Conservation (phyloP, 2,113 vertebrate genomes). For the Hepsetus odoe region DNA sequence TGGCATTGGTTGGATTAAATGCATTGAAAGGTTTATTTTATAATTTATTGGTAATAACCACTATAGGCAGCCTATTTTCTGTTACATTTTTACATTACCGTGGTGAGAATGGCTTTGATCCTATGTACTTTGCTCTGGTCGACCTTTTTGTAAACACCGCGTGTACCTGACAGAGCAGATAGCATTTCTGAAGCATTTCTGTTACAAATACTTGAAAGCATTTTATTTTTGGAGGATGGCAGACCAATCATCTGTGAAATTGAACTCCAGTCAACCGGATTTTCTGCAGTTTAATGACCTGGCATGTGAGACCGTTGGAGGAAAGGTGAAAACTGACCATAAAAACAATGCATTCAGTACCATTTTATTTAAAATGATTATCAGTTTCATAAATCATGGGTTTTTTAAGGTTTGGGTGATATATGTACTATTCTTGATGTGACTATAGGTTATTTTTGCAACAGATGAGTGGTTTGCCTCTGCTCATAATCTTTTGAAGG, state of each 20-base stretch:
- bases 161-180: constrained; percentile 15
- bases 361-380: not conserved
- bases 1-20: too few species aligned
- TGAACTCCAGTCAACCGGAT: constrained; percentile 48
- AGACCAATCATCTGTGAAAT: constrained; percentile 38
- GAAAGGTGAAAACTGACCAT: constrained; percentile 66
- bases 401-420: not conserved
- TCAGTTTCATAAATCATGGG: not conserved
- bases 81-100: not conserved
- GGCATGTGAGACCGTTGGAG: constrained; percentile 70
- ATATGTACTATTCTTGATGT: constrained; percentile 10
- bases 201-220: not conserved
- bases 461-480: constrained; percentile 81
- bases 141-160: constrained; percentile 28
- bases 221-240: constrained; percentile 50
- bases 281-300: constrained; percentile 76
- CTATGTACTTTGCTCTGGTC: constrained; percentile 43
- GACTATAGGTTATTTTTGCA: constrained; percentile 77
- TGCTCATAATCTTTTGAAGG: constrained; percentile 77
- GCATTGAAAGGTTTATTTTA: too few species aligned
- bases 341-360: not conserved
- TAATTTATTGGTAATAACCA: not conserved
- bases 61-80: not conserved
- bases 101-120: not conserved
- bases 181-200: constrained; percentile 4